Evolutionary conservation across 1,140 invertebrate species (phyloP).

Genomic region (Tetraneura akinire): DNA sequence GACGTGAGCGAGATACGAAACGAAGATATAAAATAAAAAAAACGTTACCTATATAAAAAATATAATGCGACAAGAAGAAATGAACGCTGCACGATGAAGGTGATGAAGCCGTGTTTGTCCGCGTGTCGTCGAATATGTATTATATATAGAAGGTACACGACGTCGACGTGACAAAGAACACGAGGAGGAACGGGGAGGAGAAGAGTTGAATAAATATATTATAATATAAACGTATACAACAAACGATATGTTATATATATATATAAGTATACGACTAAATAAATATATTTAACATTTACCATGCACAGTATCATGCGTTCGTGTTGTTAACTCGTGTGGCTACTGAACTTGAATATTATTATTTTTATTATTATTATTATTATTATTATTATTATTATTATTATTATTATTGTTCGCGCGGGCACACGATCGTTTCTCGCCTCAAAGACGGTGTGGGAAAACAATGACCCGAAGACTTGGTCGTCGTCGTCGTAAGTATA

Average conservation of each 20-base stretch:
- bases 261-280: too few relatives aligned
- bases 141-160: too few relatives aligned
- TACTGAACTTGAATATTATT: conserved; percentile 35
- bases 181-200: background rate
- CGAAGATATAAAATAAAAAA: background rate
- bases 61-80: background rate
- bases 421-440: conserved; percentile 25
- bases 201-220: conserved; percentile 4
- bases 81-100: conserved; percentile 12
- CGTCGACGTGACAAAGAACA: conserved; percentile 33
- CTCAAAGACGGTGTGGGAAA: conserved; percentile 15
- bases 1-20: background rate
- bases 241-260: background rate
- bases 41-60: too few relatives aligned
- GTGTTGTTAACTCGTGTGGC: conserved; percentile 29
- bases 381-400: too few relatives aligned
- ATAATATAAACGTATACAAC: too few relatives aligned
- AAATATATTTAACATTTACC: conserved; percentile 36
- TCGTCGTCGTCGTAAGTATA: background rate
- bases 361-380: too few relatives aligned
- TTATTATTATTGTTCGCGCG: too few relatives aligned
- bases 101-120: background rate
- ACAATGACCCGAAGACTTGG: conserved; percentile 25
- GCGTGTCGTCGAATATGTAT: conserved; percentile 10
- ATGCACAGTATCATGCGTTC: background rate